Percentiles rank a stretch among this genome's conserved stretches.
phyloP scores from a whole-genome alignment of 2,888 invertebrate species.

The Nysson spinosus region DNA sequence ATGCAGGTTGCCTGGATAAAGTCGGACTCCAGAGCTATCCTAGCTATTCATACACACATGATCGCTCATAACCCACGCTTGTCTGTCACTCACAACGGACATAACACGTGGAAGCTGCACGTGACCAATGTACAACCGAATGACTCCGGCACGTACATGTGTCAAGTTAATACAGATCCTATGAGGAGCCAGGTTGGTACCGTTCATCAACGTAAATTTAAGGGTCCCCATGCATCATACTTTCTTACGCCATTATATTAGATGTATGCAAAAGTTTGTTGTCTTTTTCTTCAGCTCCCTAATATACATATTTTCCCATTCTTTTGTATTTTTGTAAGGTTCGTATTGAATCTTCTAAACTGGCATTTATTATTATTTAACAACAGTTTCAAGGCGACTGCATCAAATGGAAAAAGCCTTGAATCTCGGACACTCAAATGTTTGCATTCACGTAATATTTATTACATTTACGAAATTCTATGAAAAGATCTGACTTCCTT shows the following conservation, averaged over 20 bases:
- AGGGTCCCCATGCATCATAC: background rate
- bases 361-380: too few species aligned
- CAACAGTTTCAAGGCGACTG: too few species aligned
- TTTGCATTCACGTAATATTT: too few species aligned
- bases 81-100: slow-evolving; percentile 93
- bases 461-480: too few species aligned
- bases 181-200: slow-evolving; percentile 90
- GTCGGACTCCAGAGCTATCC: slow-evolving; percentile 92
- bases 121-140: slow-evolving; percentile 93
- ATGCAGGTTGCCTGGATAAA: slow-evolving; percentile 94
- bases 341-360: too few species aligned
- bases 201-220: slow-evolving; percentile 5
- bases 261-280: too few species aligned
- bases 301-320: too few species aligned
- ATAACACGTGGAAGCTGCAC: slow-evolving; percentile 95
- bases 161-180: slow-evolving; percentile 94
- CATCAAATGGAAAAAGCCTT: too few species aligned
- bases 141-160: slow-evolving; percentile 96
- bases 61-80: slow-evolving; percentile 92
- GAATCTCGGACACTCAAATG: too few species aligned
- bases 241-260: background rate
- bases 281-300: too few species aligned
- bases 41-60: slow-evolving; percentile 93
- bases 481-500: too few species aligned
- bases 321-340: too few species aligned